Evolutionary conservation across 2,888 invertebrate genomes (phyloP).

Genomic region (Eupithecia exiguata): DNA sequence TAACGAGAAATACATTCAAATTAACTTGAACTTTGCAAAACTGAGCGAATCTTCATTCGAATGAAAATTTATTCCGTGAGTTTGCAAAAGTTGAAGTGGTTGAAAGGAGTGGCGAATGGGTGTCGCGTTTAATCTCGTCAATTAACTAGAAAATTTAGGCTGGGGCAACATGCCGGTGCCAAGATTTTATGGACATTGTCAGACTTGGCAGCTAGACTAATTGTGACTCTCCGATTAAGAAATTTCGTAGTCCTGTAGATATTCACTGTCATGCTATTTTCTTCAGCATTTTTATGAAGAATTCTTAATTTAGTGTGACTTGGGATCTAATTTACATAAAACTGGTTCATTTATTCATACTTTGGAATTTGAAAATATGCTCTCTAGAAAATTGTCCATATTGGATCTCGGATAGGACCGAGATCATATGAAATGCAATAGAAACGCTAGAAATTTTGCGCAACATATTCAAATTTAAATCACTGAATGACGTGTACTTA

Average conservation of each 20-base stretch:
- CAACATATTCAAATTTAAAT: conserved; percentile 4
- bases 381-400: background rate
- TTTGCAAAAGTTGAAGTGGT: background rate
- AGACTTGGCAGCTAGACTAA: conserved; percentile 31
- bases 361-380: background rate
- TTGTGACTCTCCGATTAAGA: conserved; percentile 34
- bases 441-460: background rate
- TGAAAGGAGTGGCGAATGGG: conserved; percentile 53
- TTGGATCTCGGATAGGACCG: conserved; percentile 9
- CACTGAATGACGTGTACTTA: background rate
- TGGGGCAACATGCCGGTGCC: conserved; percentile 49
- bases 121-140: conserved; percentile 69
- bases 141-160: conserved; percentile 68
- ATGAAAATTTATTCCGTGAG: conserved; percentile 62
- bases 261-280: conserved; percentile 25
- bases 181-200: conserved; percentile 49
- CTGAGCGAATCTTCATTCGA: conserved; percentile 61
- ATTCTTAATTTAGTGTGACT: background rate
- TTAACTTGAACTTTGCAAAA: conserved; percentile 52
- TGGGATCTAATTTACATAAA: conserved; percentile 3
- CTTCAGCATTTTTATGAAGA: background rate
- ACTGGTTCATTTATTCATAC: conserved; percentile 19
- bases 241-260: conserved; percentile 30
- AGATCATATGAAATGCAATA: conserved; percentile 25
- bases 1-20: conserved; percentile 53